Base-by-base conservation (phyloP, 2,888 invertebrate genomes). In the Eudemis profundana region DNA sequence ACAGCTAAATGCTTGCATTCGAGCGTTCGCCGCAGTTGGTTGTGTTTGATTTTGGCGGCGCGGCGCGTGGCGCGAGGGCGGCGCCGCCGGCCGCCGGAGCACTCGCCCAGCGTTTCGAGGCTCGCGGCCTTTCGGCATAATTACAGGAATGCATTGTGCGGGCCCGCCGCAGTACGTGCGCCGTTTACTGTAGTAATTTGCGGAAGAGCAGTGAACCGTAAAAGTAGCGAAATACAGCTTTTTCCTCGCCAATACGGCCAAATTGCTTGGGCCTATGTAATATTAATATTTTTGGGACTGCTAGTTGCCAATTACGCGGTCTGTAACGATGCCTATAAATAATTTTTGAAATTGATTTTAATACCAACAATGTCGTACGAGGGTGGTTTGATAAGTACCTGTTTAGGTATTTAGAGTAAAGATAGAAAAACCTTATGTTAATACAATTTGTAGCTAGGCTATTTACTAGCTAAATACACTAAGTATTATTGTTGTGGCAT, bases 71-170 rank as follows among this genome's bases (percentile, higher is more conserved):
- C 59, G 38, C n/a, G 36, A 12, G 62, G 61, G 15, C 50, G 4
- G 7, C 21, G 49, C 42, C 19, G 42, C 56, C 17, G 56, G 61
- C 40, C 29, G 29, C 14, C 54, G 61, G 61, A 51, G 42, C 49
- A 53, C 66, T 70, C 68, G 70, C 70, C 33, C 69, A 69, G 71
- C 78, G 75, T 82, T 84, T 79, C 76, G 77, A 73, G 69, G 76
- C 74, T 78, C 75, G 77, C 80, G 78, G 81, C 79, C 78, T 85
- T 84, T 84, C 79, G 79, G 81, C 82, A 85, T 89, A 89, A 90
- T 90, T 86, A 87, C 86, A 81, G 85, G 78, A 85, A 83, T 84
- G 86, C 86, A 90, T 89, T 89, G 88, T 89, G 78, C 76, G 76
- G 75, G 72, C 72, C 76, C 71, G 74, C 78, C 79, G 72, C 79